Evolutionary conservation across 2,797 vertebrate species (phyloP).

Genomic region (Tapirus indicus): DNA sequence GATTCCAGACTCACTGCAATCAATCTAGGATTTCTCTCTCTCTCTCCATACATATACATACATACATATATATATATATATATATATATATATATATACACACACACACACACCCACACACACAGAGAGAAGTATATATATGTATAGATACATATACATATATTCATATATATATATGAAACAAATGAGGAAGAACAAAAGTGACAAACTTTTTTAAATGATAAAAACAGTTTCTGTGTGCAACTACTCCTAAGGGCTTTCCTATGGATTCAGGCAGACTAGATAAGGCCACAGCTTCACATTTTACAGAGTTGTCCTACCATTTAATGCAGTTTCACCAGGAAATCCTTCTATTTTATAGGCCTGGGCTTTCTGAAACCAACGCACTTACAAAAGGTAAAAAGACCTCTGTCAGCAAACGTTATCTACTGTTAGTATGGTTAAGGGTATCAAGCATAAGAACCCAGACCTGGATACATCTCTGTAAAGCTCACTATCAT

Average conservation of each 20-base stretch:
- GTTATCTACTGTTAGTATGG: not conserved
- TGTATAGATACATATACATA: not conserved
- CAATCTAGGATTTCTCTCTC: not conserved
- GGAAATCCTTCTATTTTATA: not conserved
- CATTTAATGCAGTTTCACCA: not conserved
- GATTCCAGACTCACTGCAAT: not conserved
- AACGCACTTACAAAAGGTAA: not conserved
- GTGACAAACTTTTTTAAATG: not conserved
- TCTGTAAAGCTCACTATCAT: not conserved
- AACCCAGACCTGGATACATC: not conserved
- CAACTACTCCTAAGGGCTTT: not conserved
- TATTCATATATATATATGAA: not conserved
- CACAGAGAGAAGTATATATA: no score
- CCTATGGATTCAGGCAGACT: not conserved
- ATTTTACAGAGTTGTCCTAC: not conserved
- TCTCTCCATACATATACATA: fast-evolving
- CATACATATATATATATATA: not conserved
- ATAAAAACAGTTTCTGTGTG: not conserved
- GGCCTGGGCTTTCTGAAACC: not conserved
- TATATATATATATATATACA: no score
- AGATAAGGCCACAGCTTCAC: not conserved
- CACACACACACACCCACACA: no score
- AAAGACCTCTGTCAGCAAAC: not conserved
- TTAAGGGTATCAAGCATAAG: not conserved
- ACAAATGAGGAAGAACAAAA: not conserved